Base-by-base conservation (phyloP, 2,113 vertebrate genomes). In the Mastomys natalensis region DNA sequence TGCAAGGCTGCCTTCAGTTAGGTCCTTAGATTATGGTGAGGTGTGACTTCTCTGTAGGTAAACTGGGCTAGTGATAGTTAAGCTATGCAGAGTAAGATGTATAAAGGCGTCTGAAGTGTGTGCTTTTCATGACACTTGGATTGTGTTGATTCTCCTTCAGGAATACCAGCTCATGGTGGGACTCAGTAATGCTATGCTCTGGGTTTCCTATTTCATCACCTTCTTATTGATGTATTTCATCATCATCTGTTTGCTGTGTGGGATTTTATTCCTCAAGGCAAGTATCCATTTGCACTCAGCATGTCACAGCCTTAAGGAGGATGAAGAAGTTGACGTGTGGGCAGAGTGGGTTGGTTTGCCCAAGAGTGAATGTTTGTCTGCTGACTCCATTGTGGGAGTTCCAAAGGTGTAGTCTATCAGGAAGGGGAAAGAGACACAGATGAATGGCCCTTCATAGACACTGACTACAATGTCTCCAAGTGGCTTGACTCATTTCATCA, bases 111-210 rank as follows among this genome's bases (percentile, higher is more conserved):
- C 90, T 80, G 64, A 87, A 87, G 86, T 51, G 16, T 82, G 16
- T 82, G 31, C 43, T 95, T 70, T 60, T 80, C 40, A 40, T n/a
- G 15, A 68, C 45, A 17, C 68, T 34, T 82, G 76, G 76, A 5
- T 95, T 93, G 78, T 97, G 48, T 94, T 95, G 37, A 40, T 74
- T 93, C 84, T 96, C 78, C 92, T 37, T 2, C 98, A 99, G 99
- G 99, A 99, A 94, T 99, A 99, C 98, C 99, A 99, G 99, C 99
- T 99, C 95, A 99, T 99, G 99, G 99, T 99, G 99, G 99, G 99
- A 73, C 99, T 99, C 98, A 99, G 99, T 97, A 99, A 99, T 98
- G 99, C 99, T 99, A 98, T 99, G 89, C 99, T 99, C 97, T 99
- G 99, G 99, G 98, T 98, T 0, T 99, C 99, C 94, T 99, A 99